Evolutionary conservation across 2,888 invertebrate genomes (phyloP).

Genomic region (Drosophila flavopinicola): DNA sequence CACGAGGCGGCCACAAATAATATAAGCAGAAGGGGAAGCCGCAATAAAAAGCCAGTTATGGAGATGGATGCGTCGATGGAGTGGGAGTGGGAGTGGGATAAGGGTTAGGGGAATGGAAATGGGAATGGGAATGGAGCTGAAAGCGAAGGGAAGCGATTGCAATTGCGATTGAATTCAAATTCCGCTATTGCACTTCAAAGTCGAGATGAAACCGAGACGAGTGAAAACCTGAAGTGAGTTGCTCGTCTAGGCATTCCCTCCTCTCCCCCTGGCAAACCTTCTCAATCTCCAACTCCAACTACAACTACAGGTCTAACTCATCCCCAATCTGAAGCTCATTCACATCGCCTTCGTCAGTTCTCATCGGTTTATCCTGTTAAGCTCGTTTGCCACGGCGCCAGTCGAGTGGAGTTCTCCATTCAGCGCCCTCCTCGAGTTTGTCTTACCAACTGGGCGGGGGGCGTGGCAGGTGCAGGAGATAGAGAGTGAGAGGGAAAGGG

Average conservation of each 20-base stretch:
- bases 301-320: too few relatives aligned
- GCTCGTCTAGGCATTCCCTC: slow-evolving; percentile 8
- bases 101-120: background rate
- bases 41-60: slow-evolving; percentile 45
- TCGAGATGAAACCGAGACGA: slow-evolving; percentile 43
- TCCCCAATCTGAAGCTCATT: background rate
- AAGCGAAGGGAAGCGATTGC: slow-evolving; percentile 46
- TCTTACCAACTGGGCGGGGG: slow-evolving; percentile 34
- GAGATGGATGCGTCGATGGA: slow-evolving; percentile 5
- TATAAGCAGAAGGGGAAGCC: slow-evolving; percentile 26
- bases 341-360: slow-evolving; percentile 30
- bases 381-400: slow-evolving; percentile 62
- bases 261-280: too few relatives aligned
- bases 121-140: slow-evolving; percentile 4
- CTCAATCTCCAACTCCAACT: slow-evolving; percentile 3
- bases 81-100: background rate
- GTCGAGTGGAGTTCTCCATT: slow-evolving; percentile 48
- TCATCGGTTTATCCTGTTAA: slow-evolving; percentile 66
- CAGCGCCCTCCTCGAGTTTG: slow-evolving; percentile 35
- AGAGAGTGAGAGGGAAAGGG: too few relatives aligned
- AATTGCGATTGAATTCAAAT: slow-evolving; percentile 71
- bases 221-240: slow-evolving; percentile 35
- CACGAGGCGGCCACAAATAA: slow-evolving; percentile 33
- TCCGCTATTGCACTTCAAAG: slow-evolving; percentile 68
- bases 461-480: slow-evolving; percentile 6